phyloP scores from a whole-genome alignment of 35 echinoderm and acorn worm species.

The Chiridota heheva region DNA sequence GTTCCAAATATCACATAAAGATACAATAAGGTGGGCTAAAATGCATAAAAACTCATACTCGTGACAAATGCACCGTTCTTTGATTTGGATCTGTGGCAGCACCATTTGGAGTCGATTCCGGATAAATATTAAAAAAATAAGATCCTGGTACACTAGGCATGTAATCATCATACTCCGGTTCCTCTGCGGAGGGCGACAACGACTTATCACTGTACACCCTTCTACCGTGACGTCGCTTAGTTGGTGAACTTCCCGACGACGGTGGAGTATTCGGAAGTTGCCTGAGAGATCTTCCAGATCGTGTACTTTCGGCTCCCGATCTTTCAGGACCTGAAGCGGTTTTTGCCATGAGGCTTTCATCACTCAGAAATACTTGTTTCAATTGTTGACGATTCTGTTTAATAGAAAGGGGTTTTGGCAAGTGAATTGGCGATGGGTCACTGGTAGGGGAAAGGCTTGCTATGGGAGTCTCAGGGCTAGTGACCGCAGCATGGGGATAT shows the following conservation, averaged over 20 bases:
- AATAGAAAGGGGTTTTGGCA: conserved; percentile 58
- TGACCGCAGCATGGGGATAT: no score
- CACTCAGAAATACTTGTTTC: conserved; percentile 83
- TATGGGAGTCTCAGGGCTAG: conserved; percentile 6
- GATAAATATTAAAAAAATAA: conserved; percentile 75
- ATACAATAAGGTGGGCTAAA: no score
- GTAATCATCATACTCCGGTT: conserved; percentile 86
- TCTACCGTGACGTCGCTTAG: conserved; percentile 17
- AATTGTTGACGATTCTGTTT: conserved; percentile 67
- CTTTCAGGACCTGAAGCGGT: conserved; percentile 59
- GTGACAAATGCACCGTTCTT: no score
- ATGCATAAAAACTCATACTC: no score
- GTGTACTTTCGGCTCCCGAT: conserved; percentile 57
- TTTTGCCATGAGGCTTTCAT: conserved; percentile 70
- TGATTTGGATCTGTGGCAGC: neutral
- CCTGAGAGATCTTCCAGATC: conserved; percentile 32
- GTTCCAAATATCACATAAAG: no score
- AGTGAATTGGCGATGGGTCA: conserved; percentile 64
- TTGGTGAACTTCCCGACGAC: conserved; percentile 55
- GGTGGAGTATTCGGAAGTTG: conserved; percentile 73
- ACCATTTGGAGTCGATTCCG: conserved; percentile 14
- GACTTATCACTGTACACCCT: conserved; percentile 71
- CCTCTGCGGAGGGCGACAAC: conserved; percentile 61
- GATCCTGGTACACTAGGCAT: conserved; percentile 86
- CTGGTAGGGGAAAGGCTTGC: conserved; percentile 48